A percentile compares a stretch with the other conserved stretches of the same genome.
Conservation (phyloP, 37 sponge, comb jelly and placozoan genomes). For the Halichondria panicea region DNA sequence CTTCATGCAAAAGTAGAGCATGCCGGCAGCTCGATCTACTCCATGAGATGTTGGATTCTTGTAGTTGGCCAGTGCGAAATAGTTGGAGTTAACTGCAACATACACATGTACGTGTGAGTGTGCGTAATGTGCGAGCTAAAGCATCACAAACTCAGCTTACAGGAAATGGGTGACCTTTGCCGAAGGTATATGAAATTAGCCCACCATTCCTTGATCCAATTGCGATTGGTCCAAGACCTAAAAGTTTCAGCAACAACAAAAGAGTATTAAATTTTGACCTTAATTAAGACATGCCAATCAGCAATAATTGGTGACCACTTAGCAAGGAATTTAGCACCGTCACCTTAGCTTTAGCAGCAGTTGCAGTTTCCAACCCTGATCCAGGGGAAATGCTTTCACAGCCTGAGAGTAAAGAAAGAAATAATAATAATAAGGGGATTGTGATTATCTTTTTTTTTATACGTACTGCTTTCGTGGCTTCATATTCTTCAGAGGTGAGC, state of each 20-base stretch:
- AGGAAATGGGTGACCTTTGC: slow-evolving; percentile 50
- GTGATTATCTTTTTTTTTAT: neutral
- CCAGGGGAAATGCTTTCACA: slow-evolving; percentile 43
- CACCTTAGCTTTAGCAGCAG: slow-evolving; percentile 47
- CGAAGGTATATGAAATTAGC: slow-evolving; percentile 64
- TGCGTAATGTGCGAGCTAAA: no score
- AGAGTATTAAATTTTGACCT: no score
- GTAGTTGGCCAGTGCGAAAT: slow-evolving; percentile 20
- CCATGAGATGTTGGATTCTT: slow-evolving; percentile 14
- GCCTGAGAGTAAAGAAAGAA: slow-evolving; percentile 25
- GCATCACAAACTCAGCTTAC: no score
- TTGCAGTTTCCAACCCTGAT: slow-evolving; percentile 47
- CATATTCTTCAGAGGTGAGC: slow-evolving; percentile 57
- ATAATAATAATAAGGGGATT: no score
- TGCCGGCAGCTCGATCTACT: slow-evolving; percentile 53
- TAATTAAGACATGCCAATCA: no score
- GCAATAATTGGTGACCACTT: no score
- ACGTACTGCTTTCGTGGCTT: slow-evolving; percentile 42
- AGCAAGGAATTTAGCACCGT: no score
- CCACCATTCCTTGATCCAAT: slow-evolving; percentile 76
- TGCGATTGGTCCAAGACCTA: slow-evolving; percentile 49
- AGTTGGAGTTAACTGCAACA: slow-evolving; percentile 66
- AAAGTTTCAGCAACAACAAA: no score
- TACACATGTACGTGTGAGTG: no score
- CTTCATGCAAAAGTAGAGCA: slow-evolving; percentile 1